These are phyloP conservation scores for Hystrix cristata DNA, from an alignment of 2,113 vertebrate genomes.

Conservation along the genomic window DNA sequence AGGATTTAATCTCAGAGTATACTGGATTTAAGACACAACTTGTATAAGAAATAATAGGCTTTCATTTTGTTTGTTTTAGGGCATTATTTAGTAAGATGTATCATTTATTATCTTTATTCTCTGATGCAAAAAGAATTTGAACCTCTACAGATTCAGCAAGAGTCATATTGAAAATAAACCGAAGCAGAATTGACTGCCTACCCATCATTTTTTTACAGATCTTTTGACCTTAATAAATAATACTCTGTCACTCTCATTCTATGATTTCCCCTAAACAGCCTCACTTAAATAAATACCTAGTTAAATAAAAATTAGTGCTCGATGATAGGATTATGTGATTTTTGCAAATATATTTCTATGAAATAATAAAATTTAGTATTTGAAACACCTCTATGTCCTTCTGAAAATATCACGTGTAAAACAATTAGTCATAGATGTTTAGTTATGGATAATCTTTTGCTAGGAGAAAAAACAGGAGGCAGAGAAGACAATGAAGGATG, in stretches of 20 bases:
- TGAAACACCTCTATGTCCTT: background rate
- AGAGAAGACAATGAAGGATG: background rate
- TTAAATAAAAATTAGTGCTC: constrained; percentile 41
- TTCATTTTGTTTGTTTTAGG: background rate
- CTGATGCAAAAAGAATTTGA: constrained; percentile 37
- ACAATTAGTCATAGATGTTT: background rate
- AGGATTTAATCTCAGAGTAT: constrained; percentile 31
- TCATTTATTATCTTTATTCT: constrained; percentile 27
- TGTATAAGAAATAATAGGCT: background rate
- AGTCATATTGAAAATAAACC: background rate
- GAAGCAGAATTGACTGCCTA: background rate
- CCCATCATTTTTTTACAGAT: background rate
- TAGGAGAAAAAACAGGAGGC: background rate
- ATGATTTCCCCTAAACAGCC: background rate
- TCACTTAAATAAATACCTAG: constrained; percentile 12
- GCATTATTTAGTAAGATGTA: constrained; percentile 25
- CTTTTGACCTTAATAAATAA: constrained; percentile 6
- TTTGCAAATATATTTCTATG: constrained; percentile 35
- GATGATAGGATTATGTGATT: background rate
- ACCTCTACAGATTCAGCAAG: constrained; percentile 27
- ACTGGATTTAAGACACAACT: background rate
- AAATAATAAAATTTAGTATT: constrained; percentile 48
- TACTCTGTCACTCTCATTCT: background rate
- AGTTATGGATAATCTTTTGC: background rate
- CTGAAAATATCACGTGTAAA: background rate